Conservation (phyloP, 2,797 vertebrate species). For the Adelosebastes latens region DNA sequence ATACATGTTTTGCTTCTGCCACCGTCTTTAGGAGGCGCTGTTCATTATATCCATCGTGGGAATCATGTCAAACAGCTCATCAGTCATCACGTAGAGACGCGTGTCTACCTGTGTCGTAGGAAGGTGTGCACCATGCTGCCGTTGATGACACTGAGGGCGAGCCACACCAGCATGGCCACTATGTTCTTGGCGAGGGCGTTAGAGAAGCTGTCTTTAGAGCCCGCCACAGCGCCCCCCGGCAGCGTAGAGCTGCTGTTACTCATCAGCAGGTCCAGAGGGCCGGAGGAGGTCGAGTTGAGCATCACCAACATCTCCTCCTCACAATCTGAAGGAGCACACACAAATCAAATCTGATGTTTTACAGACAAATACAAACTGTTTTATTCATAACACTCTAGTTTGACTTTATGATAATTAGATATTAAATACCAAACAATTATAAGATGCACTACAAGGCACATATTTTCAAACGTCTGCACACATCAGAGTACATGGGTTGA, state of each 20-base stretch:
- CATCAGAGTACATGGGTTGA: not conserved
- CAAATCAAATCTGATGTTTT: not conserved
- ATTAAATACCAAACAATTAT: too few relatives aligned
- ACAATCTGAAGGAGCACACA: not conserved
- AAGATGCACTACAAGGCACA: not conserved
- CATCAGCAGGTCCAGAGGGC: conserved; percentile 21
- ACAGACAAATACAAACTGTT: not conserved
- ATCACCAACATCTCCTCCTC: conserved; percentile 14
- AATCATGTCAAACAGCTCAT: not conserved
- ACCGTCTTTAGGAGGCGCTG: too few relatives aligned
- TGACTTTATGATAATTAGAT: too few relatives aligned
- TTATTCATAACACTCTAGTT: too few relatives aligned
- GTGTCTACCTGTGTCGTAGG: conserved; percentile 69
- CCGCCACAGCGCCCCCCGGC: conserved; percentile 4
- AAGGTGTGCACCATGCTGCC: conserved; percentile 85
- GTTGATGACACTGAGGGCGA: conserved; percentile 79
- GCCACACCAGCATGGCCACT: conserved; percentile 83
- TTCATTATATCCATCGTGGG: not conserved
- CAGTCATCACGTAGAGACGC: not conserved
- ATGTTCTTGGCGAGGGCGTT: conserved; percentile 81
- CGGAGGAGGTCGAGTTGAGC: conserved; percentile 60
- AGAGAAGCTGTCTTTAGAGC: conserved; percentile 75
- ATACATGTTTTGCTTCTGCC: too few relatives aligned
- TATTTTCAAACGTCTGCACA: not conserved
- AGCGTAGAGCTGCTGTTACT: conserved; percentile 49